These are phyloP conservation scores for Colletes gigas DNA, from an alignment of 1,140 invertebrate species.

Conservation along the genomic window DNA sequence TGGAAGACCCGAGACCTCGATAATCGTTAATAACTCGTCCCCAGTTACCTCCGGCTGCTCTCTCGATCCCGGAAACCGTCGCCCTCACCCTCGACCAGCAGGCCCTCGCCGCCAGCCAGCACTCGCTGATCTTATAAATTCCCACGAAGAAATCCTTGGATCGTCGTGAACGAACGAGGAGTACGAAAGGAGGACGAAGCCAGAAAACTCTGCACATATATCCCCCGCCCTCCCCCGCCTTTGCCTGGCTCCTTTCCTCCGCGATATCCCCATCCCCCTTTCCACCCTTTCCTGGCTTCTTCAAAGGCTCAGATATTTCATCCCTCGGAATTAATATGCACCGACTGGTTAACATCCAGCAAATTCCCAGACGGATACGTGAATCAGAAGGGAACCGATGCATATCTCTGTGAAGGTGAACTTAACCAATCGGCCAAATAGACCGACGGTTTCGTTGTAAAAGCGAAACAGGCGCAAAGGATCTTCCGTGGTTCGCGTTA, in stretches of 20 bases:
- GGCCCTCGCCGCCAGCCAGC: background rate
- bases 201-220: constrained; percentile 23
- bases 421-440: constrained; percentile 56
- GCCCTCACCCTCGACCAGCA: too few relatives aligned
- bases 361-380: constrained; percentile 67
- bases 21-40: constrained; percentile 65
- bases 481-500: too few relatives aligned
- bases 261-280: background rate
- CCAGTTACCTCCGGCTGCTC: background rate
- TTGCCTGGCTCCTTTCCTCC: background rate
- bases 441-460: constrained; percentile 36
- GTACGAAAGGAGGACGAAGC: constrained; percentile 39
- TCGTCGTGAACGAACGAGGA: constrained; percentile 26
- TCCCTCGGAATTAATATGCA: constrained; percentile 66
- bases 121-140: constrained; percentile 61
- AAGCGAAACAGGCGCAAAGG: constrained; percentile 34
- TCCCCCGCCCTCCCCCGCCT: background rate
- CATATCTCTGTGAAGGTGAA: constrained; percentile 56
- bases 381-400: constrained; percentile 54
- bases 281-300: constrained; percentile 55
- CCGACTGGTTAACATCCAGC: constrained; percentile 66
- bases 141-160: constrained; percentile 63
- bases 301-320: constrained; percentile 68
- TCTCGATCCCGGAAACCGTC: constrained; percentile 49
- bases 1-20: constrained; percentile 51